These are phyloP conservation scores for Laupala kohalensis DNA, from an alignment of 1,140 invertebrate genomes.

Conservation along the genomic window DNA sequence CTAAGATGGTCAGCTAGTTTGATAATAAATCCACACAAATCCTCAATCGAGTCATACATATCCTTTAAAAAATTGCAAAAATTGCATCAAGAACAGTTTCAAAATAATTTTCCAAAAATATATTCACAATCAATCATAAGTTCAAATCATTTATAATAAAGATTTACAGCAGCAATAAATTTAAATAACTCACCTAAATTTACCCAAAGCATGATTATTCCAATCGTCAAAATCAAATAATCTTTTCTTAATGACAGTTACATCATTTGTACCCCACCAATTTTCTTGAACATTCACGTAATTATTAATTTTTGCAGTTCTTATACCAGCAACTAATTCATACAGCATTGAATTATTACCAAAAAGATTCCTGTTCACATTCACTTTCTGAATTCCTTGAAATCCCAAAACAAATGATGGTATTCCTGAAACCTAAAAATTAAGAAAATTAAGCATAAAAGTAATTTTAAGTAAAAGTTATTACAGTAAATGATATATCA, in stretches of 20 bases:
- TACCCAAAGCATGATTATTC: constrained; percentile 92
- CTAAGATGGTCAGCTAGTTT: too few species aligned
- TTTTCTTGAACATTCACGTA: constrained; percentile 81
- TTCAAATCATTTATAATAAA: too few species aligned
- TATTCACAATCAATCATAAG: too few species aligned
- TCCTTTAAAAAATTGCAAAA: too few species aligned
- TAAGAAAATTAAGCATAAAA: too few species aligned
- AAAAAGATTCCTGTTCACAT: constrained; percentile 81
- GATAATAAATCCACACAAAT: too few species aligned
- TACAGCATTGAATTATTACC: constrained; percentile 79
- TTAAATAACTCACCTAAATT: constrained; percentile 41
- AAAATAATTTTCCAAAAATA: too few species aligned
- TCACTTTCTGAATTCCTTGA: constrained; percentile 87
- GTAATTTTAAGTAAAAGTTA: too few species aligned
- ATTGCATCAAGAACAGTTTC: too few species aligned
- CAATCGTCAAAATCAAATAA: constrained; percentile 99
- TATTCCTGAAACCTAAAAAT: constrained; percentile 23
- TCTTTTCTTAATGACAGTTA: constrained; percentile 55
- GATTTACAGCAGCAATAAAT: too few species aligned
- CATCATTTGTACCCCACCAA: constrained; percentile 83
- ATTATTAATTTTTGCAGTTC: constrained; percentile 76
- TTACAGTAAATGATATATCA: too few species aligned
- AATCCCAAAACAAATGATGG: constrained; percentile 80
- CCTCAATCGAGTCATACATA: too few species aligned
- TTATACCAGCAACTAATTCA: constrained; percentile 83